Base-by-base conservation (phyloP, 2,888 invertebrate genomes). In the Pandemis heparana region DNA sequence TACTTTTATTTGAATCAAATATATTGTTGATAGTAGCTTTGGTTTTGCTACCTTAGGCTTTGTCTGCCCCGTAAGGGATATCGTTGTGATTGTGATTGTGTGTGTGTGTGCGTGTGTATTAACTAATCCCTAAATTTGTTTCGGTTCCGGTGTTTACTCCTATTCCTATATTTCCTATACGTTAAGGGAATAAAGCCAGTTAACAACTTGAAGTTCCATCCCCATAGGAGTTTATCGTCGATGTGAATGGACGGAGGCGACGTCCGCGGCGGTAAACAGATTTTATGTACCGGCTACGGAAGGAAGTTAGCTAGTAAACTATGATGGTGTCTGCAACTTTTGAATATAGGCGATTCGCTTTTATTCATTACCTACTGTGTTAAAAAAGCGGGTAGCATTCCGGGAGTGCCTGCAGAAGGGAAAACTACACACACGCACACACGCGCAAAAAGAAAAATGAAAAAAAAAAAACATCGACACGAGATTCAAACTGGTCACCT, bases 211-310 rank as follows among this genome's bases (percentile, higher is more conserved):
- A 7, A 60, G 39, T 60, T 56, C 56, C 63, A 14, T 48, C 63
- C 64, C 65, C 51, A 65, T 65, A 10, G 65, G 38, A 51, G n/a
- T 65, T 65, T 65, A 65, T 38, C 38, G 51, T 38, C 10, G 51
- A 4, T n/a, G 51, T 38, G 51, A 65, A 51, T 38, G 51, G 46
- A 32, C 63, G 14, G 32, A 18, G 3, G 61, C 41, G 63, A 14
- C 63, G 63, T 56, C 56, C 56, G 12, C 18, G 56, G 56, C n/a
- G 38, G 72, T 63, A 68, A 68, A 72, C 72, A 72, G 38, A 68
- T 72, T 72, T 63, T 72, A 72, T 67, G 71, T 70, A 64, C 48
- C 39, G 53, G 41, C 60, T 61, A 51, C 61, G 41, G 38, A 46
- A 41, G 41, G 67, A 72, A 73, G 48, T 63, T 63, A 14, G 38